Evolutionary conservation across 2,113 vertebrate genomes (phyloP).

Genomic region (Cichladusa arquata): DNA sequence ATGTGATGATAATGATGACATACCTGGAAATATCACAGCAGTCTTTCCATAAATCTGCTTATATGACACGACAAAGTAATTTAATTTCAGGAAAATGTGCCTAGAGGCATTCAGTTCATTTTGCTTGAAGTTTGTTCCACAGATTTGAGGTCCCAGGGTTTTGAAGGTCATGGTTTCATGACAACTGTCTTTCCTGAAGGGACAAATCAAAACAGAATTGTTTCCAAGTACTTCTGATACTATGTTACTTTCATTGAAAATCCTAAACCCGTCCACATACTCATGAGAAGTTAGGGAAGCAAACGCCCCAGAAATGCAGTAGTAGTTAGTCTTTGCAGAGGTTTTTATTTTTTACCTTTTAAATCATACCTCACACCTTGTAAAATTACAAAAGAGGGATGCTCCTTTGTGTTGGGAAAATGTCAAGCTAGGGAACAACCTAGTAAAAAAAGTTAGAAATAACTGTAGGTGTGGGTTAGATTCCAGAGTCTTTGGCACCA

Average conservation of each 20-base stretch:
- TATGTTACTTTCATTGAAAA: not conserved
- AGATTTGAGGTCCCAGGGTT: not conserved
- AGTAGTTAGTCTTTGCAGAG: not conserved
- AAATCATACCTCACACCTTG: rapidly evolving
- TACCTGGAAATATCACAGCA: conserved; percentile 7
- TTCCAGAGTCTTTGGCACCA: not conserved
- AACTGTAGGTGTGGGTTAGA: not conserved
- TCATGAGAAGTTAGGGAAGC: not conserved
- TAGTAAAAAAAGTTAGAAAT: not conserved
- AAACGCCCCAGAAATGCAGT: not conserved
- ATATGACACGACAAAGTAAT: not conserved
- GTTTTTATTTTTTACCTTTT: not conserved
- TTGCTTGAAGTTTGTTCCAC: not conserved
- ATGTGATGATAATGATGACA: not conserved
- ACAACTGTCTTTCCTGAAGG: not conserved
- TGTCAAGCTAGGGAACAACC: not conserved
- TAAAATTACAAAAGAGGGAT: not conserved
- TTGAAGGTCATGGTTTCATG: not conserved
- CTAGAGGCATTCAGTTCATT: not conserved
- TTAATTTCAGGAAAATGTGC: not conserved
- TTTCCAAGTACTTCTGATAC: not conserved
- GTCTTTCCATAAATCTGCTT: conserved; percentile 17
- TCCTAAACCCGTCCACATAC: not conserved
- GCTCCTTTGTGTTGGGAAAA: not conserved
- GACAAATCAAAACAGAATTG: not conserved